These are phyloP conservation scores for Recurvirostra avosetta DNA, from an alignment of 2,113 vertebrate species.

Conservation along the genomic window DNA sequence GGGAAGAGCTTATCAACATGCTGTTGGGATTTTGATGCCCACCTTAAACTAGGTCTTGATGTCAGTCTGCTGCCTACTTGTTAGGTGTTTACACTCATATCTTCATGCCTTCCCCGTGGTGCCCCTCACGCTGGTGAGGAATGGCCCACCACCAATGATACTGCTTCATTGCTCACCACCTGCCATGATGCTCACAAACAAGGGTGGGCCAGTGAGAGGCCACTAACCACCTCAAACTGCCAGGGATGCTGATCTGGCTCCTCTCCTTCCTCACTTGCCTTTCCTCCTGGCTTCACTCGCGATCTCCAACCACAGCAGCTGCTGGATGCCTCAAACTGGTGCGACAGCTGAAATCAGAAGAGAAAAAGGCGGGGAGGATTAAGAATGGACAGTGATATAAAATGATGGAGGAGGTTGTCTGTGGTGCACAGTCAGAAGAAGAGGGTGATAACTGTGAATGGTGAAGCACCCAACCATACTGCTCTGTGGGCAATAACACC, in stretches of 20 bases:
- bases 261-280: background rate
- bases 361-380: background rate
- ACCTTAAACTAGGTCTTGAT: background rate
- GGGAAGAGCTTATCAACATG: background rate
- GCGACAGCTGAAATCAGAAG: background rate
- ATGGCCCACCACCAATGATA: rapidly evolving
- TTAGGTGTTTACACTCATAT: background rate
- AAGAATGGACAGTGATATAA: background rate
- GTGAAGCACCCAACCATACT: background rate
- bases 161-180: background rate
- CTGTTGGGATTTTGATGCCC: background rate
- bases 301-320: background rate
- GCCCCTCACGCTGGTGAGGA: background rate
- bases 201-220: background rate
- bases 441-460: background rate
- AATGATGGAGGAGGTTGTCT: background rate
- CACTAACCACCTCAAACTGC: background rate
- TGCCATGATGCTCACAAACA: background rate
- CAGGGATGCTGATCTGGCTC: background rate
- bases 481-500: background rate
- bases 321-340: background rate
- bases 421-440: background rate
- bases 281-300: background rate
- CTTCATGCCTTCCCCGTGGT: rapidly evolving
- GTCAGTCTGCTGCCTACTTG: background rate